Evolutionary conservation across 2,888 invertebrate genomes (phyloP).

Genomic region (Pseudeuparius sepicola): DNA sequence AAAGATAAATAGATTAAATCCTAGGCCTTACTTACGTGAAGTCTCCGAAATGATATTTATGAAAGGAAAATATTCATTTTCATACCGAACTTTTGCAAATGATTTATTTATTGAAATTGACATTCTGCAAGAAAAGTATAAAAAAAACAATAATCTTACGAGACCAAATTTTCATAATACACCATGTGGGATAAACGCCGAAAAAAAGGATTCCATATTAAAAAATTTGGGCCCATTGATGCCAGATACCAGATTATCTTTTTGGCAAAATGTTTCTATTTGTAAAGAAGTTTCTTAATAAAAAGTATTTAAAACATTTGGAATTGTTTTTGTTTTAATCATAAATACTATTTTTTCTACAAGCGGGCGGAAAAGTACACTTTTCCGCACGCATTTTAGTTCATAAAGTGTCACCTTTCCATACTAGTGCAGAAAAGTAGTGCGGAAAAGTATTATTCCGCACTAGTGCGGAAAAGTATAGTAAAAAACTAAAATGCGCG

Average conservation of each 20-base stretch:
- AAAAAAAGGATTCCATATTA: constrained; percentile 5
- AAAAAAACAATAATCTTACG: constrained; percentile 1
- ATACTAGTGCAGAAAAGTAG: no score
- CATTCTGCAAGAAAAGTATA: neutral
- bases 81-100: constrained; percentile 1
- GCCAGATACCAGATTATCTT: neutral
- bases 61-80: neutral
- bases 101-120: neutral
- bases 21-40: constrained; percentile 3
- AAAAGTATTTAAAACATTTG: no score
- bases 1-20: constrained; percentile 4
- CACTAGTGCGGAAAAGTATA: no score
- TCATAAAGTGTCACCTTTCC: no score
- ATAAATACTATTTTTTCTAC: no score
- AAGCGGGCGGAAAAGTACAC: no score
- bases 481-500: no score
- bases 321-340: no score
- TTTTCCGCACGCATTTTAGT: no score
- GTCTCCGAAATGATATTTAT: constrained; percentile 4
- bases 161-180: constrained; percentile 1
- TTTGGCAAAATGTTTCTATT: constrained; percentile 6
- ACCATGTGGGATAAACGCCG: constrained; percentile 1
- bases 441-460: no score
- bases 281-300: neutral
- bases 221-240: constrained; percentile 6